Conservation (phyloP, 2,113 vertebrate species). For the Sisor rabdophorus region DNA sequence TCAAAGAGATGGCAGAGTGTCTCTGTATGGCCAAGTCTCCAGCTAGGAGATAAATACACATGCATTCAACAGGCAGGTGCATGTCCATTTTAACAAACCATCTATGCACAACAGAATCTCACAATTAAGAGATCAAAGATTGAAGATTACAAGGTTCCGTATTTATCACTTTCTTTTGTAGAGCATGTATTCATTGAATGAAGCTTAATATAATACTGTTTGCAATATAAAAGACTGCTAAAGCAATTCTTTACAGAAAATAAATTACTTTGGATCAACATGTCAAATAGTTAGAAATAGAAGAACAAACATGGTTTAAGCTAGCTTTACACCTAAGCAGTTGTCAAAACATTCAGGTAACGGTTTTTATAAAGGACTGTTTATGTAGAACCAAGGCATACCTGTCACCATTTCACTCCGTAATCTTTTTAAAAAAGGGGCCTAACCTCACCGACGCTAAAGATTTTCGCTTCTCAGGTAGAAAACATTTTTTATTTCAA, state of each 20-base stretch:
- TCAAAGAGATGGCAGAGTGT: constrained; percentile 71
- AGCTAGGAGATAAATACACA: constrained; percentile 65
- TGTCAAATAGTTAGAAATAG: constrained; percentile 52
- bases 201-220: constrained; percentile 27
- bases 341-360: constrained; percentile 51
- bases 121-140: constrained; percentile 39
- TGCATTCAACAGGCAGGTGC: constrained; percentile 60
- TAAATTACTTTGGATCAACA: constrained; percentile 61
- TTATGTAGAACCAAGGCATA: constrained; percentile 49
- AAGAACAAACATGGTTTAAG: constrained; percentile 54
- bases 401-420: constrained; percentile 27
- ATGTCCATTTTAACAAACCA: constrained; percentile 34
- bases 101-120: constrained; percentile 23
- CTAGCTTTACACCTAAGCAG: constrained; percentile 34
- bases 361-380: constrained; percentile 30
- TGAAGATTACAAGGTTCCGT: constrained; percentile 37
- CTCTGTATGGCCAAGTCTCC: constrained; percentile 67
- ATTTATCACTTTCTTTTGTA: constrained; percentile 36
- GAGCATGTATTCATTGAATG: constrained; percentile 50
- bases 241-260: constrained; percentile 50
- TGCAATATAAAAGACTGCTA: constrained; percentile 45
- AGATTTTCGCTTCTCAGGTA: constrained; percentile 37
- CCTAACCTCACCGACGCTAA: constrained; percentile 40
- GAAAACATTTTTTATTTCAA: constrained; percentile 47
- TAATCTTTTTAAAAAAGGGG: constrained; percentile 31